Conservation (phyloP, 2,113 vertebrate species). For the Xiphias gladius region DNA sequence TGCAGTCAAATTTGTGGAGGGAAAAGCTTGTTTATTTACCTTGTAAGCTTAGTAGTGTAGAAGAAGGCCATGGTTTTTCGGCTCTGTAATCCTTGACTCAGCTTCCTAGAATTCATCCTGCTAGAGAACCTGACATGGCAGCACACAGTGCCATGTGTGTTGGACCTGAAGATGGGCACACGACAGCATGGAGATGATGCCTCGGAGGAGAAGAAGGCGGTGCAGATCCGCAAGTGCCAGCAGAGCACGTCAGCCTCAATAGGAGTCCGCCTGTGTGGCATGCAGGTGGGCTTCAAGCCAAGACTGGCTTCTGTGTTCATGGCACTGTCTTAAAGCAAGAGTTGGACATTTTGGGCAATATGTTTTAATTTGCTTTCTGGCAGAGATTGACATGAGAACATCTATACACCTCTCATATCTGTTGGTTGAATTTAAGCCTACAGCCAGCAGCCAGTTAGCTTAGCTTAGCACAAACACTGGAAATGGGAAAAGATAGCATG, state of each 20-base stretch:
- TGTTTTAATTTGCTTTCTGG: not conserved
- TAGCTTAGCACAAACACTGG: not conserved
- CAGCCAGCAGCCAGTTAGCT: too few relatives aligned
- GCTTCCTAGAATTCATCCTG: conserved; percentile 93
- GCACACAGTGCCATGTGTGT: conserved; percentile 92
- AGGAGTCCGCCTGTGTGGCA: conserved; percentile 95
- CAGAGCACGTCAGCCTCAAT: conserved; percentile 95
- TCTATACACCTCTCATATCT: too few relatives aligned
- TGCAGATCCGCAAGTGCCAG: conserved; percentile 97
- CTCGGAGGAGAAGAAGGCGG: conserved; percentile 94
- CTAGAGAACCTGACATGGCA: conserved; percentile 96
- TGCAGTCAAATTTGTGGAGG: not conserved
- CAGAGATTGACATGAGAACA: not conserved
- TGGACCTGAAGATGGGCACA: conserved; percentile 98
- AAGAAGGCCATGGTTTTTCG: not conserved
- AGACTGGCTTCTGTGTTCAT: not conserved
- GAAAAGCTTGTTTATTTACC: not conserved
- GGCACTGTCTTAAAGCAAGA: not conserved
- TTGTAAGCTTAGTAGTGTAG: not conserved
- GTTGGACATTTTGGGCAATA: not conserved
- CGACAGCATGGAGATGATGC: conserved; percentile 95
- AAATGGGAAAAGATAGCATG: not conserved
- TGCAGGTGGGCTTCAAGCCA: conserved; percentile 89
- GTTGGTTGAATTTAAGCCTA: too few relatives aligned
- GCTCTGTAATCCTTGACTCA: conserved; percentile 81